These are phyloP conservation scores for Electrophaes corylata DNA, from an alignment of 2,888 invertebrate genomes.

Conservation along the genomic window DNA sequence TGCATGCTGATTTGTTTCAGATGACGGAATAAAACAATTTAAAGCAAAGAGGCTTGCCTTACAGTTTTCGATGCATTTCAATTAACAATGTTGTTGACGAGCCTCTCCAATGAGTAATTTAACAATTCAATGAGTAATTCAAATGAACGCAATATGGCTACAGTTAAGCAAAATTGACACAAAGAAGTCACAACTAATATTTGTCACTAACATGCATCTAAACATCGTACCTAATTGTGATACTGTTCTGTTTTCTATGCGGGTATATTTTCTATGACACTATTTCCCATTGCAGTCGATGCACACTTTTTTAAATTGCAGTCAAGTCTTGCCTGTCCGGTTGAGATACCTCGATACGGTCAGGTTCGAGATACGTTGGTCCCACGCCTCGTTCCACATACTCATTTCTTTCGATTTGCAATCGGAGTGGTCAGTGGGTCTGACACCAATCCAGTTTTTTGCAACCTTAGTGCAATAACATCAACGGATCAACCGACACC, in stretches of 20 bases:
- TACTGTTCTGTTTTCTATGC: conserved; percentile 49
- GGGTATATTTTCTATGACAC: conserved; percentile 57
- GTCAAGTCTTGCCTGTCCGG: conserved; percentile 74
- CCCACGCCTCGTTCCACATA: conserved; percentile 76
- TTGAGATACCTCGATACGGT: conserved; percentile 80
- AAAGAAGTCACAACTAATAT: conserved; percentile 43
- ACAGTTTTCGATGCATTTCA: conserved; percentile 73
- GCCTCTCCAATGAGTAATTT: conserved; percentile 74
- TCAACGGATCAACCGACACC: conserved; percentile 9
- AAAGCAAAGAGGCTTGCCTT: conserved; percentile 43
- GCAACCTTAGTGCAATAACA: conserved; percentile 26
- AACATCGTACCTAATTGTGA: conserved; percentile 20
- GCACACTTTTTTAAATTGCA: conserved; percentile 65
- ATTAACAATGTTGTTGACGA: conserved; percentile 69
- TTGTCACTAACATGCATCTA: conserved; percentile 18
- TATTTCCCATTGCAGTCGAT: conserved; percentile 58
- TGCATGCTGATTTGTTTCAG: neutral
- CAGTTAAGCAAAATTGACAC: conserved; percentile 48
- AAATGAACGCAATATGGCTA: conserved; percentile 65
- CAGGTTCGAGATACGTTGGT: conserved; percentile 73
- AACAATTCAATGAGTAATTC: conserved; percentile 75
- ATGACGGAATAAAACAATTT: conserved; percentile 11
- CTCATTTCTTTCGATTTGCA: conserved; percentile 59
- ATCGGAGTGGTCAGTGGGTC: conserved; percentile 54
- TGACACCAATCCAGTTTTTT: conserved; percentile 46